Evolutionary conservation across 1,140 invertebrate species (phyloP), one percentile per base, ranked within the genome.

Genomic region (Ips nitidus): DNA sequence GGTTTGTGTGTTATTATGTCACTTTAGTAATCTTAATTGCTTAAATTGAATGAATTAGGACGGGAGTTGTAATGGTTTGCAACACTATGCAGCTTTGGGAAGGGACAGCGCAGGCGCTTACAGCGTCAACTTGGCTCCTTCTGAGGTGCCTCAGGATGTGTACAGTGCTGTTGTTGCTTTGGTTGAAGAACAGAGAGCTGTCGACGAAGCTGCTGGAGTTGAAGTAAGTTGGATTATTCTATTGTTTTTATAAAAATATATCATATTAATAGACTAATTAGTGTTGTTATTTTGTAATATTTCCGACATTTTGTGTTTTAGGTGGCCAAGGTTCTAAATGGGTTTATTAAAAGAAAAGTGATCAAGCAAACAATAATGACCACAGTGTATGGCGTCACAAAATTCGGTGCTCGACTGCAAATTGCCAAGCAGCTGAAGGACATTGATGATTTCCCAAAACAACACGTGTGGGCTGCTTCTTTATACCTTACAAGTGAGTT

Each of bases 321-420:
- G 74, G 74, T 80, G 62, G 79, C 78, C 0, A 77, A 75, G 71
- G 76, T 88, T 0, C 81, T 98, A 4, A 88, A 96, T 41, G 92
- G 92, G 8, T 93, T 91, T 80, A 86, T 99, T 38, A 86, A 85
- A n/a, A 84, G 97, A 71, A 98, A 98, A 83, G 94, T 98, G 0
- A 96, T 99, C 73, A 99, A 99, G 81, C 98, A 99, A 83, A 98
- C 98, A 0, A 94, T 99, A 0, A 99, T 99, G 98, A 99, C 98
- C 0, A 98, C 96, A 0, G 98, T 99, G 1, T 99, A 99, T 79
- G 98, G 98, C 3, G 98, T 99, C 2, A 99, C 98, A 0, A 86
- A 86, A 65, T 99, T 90, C 81, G 98, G 98, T 1, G 97, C 97
- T 0, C 84, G 89, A 55, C 80, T 92, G 41, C 98, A 99, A 82